These are phyloP conservation scores for Xenopus petersii DNA, from an alignment of 2,797 vertebrate species.

Conservation along the genomic window DNA sequence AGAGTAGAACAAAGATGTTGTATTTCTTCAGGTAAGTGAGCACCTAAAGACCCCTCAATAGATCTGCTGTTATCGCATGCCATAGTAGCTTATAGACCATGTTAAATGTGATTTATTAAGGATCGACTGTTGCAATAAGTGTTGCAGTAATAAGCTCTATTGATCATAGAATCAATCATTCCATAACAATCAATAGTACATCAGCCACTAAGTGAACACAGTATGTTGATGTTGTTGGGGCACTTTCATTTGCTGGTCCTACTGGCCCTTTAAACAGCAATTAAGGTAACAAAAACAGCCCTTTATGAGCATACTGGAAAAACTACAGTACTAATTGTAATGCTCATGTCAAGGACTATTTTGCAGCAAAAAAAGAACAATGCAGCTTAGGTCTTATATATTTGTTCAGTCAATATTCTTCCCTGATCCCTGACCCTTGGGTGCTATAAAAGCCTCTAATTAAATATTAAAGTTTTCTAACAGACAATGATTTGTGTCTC, in stretches of 20 bases:
- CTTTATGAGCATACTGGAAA: not conserved
- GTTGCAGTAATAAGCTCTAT: no score
- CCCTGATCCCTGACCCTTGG: conserved; percentile 71
- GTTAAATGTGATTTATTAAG: no score
- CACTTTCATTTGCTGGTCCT: not conserved
- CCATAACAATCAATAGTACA: no score
- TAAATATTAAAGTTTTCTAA: conserved; percentile 84
- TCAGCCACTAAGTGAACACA: no score
- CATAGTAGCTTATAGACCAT: no score
- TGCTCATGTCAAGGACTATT: conserved; percentile 8
- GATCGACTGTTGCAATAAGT: no score
- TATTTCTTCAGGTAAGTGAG: no score
- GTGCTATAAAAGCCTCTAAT: conserved; percentile 80
- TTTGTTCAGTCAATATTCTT: conserved; percentile 66
- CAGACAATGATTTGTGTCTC: conserved; percentile 71
- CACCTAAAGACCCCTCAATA: no score
- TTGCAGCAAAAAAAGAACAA: not conserved
- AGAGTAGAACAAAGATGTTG: no score
- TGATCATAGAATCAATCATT: not conserved
- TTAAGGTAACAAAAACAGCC: not conserved
- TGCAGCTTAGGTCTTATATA: conserved; percentile 42
- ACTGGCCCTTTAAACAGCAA: not conserved
- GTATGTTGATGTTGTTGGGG: no score
- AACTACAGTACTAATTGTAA: conserved; percentile 11
- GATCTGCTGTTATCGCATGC: not conserved